A percentile compares a stretch with the other conserved stretches of the same genome.
Evolutionary conservation across 2,113 vertebrate species (phyloP).

Genomic region (Rattus norvegicus): DNA sequence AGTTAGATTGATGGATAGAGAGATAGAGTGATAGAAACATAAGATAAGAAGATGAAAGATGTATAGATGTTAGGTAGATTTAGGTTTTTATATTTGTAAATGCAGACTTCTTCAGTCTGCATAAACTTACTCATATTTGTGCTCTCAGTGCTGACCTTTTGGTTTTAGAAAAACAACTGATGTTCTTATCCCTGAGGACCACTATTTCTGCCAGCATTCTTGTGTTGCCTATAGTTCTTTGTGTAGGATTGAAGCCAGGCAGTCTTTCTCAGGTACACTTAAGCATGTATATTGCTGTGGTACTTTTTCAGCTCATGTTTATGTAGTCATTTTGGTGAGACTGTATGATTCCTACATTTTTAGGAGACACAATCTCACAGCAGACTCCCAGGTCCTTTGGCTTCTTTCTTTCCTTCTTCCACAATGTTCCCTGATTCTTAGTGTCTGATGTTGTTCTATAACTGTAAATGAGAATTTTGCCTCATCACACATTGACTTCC

Average conservation of each 20-base stretch:
- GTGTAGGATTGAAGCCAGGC: background rate
- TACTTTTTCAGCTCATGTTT: background rate
- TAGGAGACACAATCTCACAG: background rate
- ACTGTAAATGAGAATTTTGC: background rate
- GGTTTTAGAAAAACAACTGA: background rate
- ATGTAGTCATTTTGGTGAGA: background rate
- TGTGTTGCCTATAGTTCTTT: background rate
- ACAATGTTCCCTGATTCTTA: background rate
- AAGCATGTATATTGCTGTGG: background rate
- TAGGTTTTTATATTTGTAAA: background rate
- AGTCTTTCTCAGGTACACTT: background rate
- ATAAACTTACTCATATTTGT: background rate
- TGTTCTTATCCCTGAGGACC: background rate
- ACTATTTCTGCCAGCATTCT: background rate
- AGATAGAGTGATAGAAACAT: too few relatives aligned
- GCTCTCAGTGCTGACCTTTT: background rate
- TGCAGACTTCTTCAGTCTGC: background rate
- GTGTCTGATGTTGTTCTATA: background rate
- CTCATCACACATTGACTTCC: background rate
- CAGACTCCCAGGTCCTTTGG: background rate
- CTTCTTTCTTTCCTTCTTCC: background rate
- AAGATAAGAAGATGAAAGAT: too few relatives aligned
- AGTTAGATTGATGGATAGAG: too few relatives aligned
- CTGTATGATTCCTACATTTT: background rate
- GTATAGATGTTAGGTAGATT: background rate